A percentile compares a stretch with the other conserved stretches of the same genome.
phyloP scores from a whole-genome alignment of 2,113 vertebrate genomes.

The Chloropsis cyanopogon region DNA sequence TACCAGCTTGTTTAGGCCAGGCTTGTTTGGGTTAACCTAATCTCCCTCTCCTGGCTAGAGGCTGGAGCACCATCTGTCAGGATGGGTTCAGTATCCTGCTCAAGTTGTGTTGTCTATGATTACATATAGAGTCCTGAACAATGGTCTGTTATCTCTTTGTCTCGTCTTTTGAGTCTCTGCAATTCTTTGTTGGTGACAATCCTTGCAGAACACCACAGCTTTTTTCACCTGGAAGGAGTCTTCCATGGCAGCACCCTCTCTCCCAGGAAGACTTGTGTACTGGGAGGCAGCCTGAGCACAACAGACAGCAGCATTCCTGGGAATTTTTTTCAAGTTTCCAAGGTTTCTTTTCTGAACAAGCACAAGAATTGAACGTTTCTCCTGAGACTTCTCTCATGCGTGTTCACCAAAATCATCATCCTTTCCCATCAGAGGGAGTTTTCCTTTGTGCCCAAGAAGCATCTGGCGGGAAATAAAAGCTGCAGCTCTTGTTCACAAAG shows the following conservation, averaged over 20 bases:
- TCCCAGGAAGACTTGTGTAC: not conserved
- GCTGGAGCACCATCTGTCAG: not conserved
- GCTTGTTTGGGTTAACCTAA: not conserved
- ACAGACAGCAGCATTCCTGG: not conserved
- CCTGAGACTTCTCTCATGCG: not conserved
- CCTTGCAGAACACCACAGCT: not conserved
- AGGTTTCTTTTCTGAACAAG: conserved; percentile 7
- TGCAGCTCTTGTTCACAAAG: not conserved
- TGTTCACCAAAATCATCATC: not conserved
- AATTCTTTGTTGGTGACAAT: not conserved
- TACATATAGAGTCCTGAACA: not conserved
- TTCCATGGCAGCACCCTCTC: not conserved
- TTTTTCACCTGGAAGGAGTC: not conserved
- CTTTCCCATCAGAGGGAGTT: not conserved
- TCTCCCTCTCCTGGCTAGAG: not conserved
- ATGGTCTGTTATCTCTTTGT: not conserved
- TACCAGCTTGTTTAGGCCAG: not conserved
- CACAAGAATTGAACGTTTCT: not conserved
- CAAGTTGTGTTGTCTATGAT: not conserved
- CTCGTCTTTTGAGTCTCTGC: not conserved
- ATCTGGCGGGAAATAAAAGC: not conserved
- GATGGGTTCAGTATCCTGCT: not conserved
- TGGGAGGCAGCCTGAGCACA: not conserved
- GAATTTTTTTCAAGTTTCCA: conserved; percentile 13
- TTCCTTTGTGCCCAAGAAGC: not conserved